Percentiles rank a stretch among this genome's conserved stretches.
These are phyloP conservation scores for Tricholauxania praeusta DNA, from an alignment of 2,888 invertebrate species.

Conservation along the genomic window DNA sequence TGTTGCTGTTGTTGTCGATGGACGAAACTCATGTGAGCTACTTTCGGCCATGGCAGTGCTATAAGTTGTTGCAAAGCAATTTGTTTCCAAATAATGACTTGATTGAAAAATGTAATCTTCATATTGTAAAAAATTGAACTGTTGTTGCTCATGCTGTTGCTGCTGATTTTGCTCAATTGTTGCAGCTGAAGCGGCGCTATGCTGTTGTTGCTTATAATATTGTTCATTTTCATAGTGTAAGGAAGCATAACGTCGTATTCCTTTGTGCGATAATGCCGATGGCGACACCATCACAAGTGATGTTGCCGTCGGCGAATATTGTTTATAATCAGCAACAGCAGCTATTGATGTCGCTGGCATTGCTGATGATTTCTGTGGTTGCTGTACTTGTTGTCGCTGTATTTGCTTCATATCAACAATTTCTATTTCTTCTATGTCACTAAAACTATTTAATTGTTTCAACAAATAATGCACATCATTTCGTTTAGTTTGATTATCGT, in stretches of 20 bases:
- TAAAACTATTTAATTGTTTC: slow-evolving; percentile 70
- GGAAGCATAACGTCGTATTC: slow-evolving; percentile 53
- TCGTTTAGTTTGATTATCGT: slow-evolving; percentile 68
- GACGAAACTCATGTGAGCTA: slow-evolving; percentile 65
- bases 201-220: slow-evolving; percentile 41
- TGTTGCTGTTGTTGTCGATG: slow-evolving; percentile 62
- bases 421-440: slow-evolving; percentile 69
- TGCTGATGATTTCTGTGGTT: slow-evolving; percentile 43
- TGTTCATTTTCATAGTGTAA: slow-evolving; percentile 48
- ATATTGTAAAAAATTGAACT: slow-evolving; percentile 58
- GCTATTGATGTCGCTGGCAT: slow-evolving; percentile 42
- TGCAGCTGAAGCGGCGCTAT: slow-evolving; percentile 42
- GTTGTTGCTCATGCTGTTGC: slow-evolving; percentile 43
- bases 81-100: slow-evolving; percentile 67
- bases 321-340: slow-evolving; percentile 37
- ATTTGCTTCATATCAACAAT: slow-evolving; percentile 68
- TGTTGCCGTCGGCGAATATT: slow-evolving; percentile 59
- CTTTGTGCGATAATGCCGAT: slow-evolving; percentile 62
- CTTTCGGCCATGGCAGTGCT: slow-evolving; percentile 68
- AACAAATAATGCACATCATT: slow-evolving; percentile 70
- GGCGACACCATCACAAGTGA: slow-evolving; percentile 63
- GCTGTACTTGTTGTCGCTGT: slow-evolving; percentile 55
- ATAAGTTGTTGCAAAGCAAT: slow-evolving; percentile 66
- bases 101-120: slow-evolving; percentile 66
- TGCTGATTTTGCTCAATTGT: slow-evolving; percentile 14